A percentile compares a stretch with the other conserved stretches of the same genome.
These are phyloP conservation scores for Prinia subflava DNA, from an alignment of 2,113 vertebrate species.

Conservation along the genomic window DNA sequence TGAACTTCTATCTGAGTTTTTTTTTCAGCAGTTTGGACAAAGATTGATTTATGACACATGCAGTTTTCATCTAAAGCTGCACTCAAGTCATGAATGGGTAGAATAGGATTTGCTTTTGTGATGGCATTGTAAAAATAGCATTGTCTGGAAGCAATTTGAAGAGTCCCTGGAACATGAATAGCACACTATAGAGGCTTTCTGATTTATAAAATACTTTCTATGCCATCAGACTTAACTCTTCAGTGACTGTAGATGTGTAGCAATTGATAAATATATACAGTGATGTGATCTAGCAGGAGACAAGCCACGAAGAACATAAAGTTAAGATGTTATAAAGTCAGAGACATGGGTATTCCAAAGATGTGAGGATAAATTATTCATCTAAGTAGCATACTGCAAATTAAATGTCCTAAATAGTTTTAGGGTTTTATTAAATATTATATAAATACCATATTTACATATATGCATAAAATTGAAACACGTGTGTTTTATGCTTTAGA, in stretches of 20 bases:
- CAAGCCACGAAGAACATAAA: not conserved
- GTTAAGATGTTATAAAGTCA: not conserved
- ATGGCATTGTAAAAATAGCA: constrained; percentile 54
- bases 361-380: not conserved
- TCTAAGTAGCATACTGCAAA: not conserved
- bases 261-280: not conserved
- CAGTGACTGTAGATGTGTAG: not conserved
- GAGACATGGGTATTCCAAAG: not conserved
- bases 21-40: not conserved
- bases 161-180: constrained; percentile 3
- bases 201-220: constrained; percentile 2
- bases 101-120: constrained; percentile 34
- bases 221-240: constrained; percentile 8
- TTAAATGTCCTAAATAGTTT: not conserved
- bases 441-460: not conserved
- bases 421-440: not conserved
- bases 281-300: not conserved
- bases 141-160: constrained; percentile 66
- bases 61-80: not conserved
- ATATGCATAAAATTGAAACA: not conserved
- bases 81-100: not conserved
- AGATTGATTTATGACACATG: not conserved
- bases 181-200: not conserved
- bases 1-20: not conserved
- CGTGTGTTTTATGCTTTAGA: not conserved